A percentile compares a stretch with the other conserved stretches of the same genome.
phyloP scores from a whole-genome alignment of 2,888 invertebrate genomes.

The Agrilus biguttatus region DNA sequence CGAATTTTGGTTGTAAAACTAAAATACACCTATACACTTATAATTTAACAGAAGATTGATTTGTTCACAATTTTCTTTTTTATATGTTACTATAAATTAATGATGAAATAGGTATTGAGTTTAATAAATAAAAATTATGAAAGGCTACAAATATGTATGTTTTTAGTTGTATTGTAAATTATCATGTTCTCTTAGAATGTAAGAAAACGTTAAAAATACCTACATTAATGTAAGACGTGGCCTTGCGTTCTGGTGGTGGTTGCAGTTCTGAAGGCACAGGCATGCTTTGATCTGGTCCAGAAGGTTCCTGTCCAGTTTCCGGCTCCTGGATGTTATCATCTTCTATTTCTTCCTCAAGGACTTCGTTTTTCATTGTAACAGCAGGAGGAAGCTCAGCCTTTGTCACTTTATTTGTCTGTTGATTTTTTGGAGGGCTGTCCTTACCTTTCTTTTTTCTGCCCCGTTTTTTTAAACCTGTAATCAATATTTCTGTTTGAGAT shows the following conservation, averaged over 20 bases:
- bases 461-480: slow-evolving; percentile 21
- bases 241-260: slow-evolving; percentile 41
- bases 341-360: slow-evolving; percentile 23
- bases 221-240: slow-evolving; percentile 48
- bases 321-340: slow-evolving; percentile 34
- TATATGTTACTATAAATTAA: too few relatives aligned
- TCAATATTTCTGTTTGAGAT: too few relatives aligned
- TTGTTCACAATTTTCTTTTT: too few relatives aligned
- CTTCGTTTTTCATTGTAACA: slow-evolving; percentile 9
- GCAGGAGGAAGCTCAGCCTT: slow-evolving; percentile 18
- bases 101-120: too few relatives aligned
- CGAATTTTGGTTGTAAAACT: neutral
- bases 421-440: slow-evolving; percentile 20
- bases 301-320: slow-evolving; percentile 39
- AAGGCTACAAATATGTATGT: too few relatives aligned
- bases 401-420: slow-evolving; percentile 19
- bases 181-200: too few relatives aligned
- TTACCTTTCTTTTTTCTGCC: slow-evolving; percentile 29
- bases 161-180: too few relatives aligned
- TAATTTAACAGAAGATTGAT: too few relatives aligned
- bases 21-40: too few relatives aligned
- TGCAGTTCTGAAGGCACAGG: slow-evolving; percentile 28
- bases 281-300: slow-evolving; percentile 38
- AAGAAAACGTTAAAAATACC: slow-evolving; percentile 12
- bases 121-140: too few relatives aligned